Percentiles rank a stretch among this genome's conserved stretches.
These are phyloP conservation scores for Nematostella vectensis DNA, from an alignment of 92 coral and sea anemone species.

Conservation along the genomic window DNA sequence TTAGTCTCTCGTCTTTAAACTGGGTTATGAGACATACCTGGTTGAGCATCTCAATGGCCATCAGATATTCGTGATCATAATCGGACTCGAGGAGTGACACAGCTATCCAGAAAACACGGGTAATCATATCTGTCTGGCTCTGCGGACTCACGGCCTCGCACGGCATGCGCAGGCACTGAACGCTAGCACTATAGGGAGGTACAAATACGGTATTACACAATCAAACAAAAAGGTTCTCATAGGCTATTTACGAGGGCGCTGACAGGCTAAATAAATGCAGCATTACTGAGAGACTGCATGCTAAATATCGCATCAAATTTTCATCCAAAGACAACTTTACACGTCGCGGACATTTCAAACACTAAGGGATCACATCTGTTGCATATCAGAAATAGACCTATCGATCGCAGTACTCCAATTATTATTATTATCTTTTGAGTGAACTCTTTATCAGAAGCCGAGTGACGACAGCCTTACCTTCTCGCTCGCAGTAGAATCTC, in stretches of 20 bases:
- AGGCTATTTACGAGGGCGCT: not conserved
- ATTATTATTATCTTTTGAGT: no score
- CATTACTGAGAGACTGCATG: no score
- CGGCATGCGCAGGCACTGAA: conserved; percentile 80
- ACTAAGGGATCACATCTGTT: no score
- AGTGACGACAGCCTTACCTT: conserved; percentile 50
- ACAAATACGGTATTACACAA: not conserved
- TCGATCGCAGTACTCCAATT: no score
- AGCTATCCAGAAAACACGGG: conserved; percentile 98
- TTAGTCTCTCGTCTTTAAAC: no score
- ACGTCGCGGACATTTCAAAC: no score
- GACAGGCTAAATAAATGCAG: not conserved
- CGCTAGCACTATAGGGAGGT: conserved; percentile 56
- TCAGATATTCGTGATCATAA: conserved; percentile 90
- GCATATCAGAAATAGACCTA: no score
- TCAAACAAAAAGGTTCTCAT: no score
- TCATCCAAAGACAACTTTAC: no score
- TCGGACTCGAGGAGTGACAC: conserved; percentile 95
- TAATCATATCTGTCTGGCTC: conserved; percentile 87
- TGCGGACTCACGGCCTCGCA: conserved; percentile 70
- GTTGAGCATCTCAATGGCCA: conserved; percentile 79
- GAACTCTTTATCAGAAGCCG: no score
- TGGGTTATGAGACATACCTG: no score
- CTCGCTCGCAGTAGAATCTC: conserved; percentile 57
- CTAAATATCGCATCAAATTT: no score